These are phyloP conservation scores for Campoplex nolae DNA, from an alignment of 2,888 invertebrate genomes.

Conservation along the genomic window DNA sequence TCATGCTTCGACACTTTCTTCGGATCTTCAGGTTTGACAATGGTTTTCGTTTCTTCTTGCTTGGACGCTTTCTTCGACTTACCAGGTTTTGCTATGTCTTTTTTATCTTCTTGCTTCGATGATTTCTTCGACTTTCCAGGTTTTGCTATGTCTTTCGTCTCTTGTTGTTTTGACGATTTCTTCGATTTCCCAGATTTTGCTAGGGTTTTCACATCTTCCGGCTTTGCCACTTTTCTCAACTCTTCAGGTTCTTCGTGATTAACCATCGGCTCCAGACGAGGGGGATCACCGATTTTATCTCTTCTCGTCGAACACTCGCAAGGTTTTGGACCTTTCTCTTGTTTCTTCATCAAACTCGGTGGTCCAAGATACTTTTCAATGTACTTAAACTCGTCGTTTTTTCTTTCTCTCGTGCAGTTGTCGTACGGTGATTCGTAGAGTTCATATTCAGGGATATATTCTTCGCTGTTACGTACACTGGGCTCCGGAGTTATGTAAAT, in stretches of 20 bases:
- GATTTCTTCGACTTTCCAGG: not conserved
- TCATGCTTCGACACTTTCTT: conserved; percentile 2
- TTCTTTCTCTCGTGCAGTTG: conserved; percentile 67
- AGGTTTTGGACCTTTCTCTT: conserved; percentile 25
- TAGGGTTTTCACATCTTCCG: not conserved
- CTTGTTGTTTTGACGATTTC: not conserved
- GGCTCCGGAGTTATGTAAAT: conserved; percentile 76
- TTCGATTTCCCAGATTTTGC: not conserved
- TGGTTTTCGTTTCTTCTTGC: not conserved
- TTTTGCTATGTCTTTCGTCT: not conserved
- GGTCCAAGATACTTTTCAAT: conserved; percentile 68
- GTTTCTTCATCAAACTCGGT: conserved; percentile 59
- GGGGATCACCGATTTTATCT: conserved; percentile 52
- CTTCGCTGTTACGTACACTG: conserved; percentile 77
- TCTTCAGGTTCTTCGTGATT: not conserved
- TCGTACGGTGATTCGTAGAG: conserved; percentile 74
- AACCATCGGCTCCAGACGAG: not conserved
- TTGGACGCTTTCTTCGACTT: not conserved
- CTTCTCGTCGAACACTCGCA: conserved; percentile 69
- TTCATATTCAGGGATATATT: conserved; percentile 81
- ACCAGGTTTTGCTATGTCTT: not conserved
- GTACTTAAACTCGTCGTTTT: conserved; percentile 64
- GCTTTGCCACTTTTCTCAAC: not conserved
- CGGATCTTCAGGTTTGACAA: not conserved
- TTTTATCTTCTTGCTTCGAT: not conserved